These are phyloP conservation scores for Blera fallax DNA, from an alignment of 2,888 invertebrate species.

Conservation along the genomic window DNA sequence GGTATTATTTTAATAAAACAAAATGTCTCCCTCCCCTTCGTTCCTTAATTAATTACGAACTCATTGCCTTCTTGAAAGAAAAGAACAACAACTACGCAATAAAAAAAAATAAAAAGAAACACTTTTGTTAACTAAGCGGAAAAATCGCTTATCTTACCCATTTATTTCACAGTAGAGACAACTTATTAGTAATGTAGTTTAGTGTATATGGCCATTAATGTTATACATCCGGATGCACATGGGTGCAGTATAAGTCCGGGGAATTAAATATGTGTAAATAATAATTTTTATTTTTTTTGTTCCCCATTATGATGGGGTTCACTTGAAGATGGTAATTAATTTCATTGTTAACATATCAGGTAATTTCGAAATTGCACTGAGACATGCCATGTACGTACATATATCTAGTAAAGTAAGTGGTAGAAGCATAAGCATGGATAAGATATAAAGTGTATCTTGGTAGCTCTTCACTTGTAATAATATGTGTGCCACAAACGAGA, in stretches of 20 bases:
- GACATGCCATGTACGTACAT: slow-evolving; percentile 3
- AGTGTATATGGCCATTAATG: slow-evolving; percentile 54
- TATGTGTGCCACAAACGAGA: too few species aligned
- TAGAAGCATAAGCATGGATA: too few species aligned
- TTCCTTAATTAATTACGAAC: slow-evolving; percentile 28
- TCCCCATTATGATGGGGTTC: slow-evolving; percentile 3
- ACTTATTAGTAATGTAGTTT: slow-evolving; percentile 59
- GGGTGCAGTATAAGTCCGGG: slow-evolving; percentile 56
- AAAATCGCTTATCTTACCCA: slow-evolving; percentile 66
- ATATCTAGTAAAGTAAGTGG: too few species aligned
- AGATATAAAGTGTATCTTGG: too few species aligned
- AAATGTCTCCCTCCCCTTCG: background rate
- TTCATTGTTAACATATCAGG: slow-evolving; percentile 49
- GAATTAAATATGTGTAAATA: slow-evolving; percentile 24
- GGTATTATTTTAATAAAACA: background rate
- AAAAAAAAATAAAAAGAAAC: background rate
- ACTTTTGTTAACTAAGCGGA: slow-evolving; percentile 58
- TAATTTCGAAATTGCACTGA: slow-evolving; percentile 32
- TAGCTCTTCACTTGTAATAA: too few species aligned
- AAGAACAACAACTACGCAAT: too few species aligned
- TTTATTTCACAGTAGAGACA: slow-evolving; percentile 51
- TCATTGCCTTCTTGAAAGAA: slow-evolving; percentile 10
- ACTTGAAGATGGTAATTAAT: slow-evolving; percentile 50
- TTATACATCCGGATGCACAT: slow-evolving; percentile 70
- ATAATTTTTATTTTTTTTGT: slow-evolving; percentile 1